phyloP scores from a whole-genome alignment of 2,888 invertebrate genomes.

The Digitonthophagus gazella region DNA sequence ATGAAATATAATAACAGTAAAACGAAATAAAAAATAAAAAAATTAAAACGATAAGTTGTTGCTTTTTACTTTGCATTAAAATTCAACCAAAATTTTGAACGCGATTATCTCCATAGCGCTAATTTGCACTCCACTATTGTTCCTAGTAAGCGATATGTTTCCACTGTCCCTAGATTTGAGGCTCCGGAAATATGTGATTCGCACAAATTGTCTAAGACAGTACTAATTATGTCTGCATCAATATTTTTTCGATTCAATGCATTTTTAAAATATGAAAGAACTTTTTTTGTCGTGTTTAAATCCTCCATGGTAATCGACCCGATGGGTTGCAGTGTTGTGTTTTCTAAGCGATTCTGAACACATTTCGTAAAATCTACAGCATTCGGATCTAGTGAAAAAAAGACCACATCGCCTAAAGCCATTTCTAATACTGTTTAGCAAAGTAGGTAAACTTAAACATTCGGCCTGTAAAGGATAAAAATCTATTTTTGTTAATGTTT shows the following conservation, averaged over 20 bases:
- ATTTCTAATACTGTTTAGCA: neutral
- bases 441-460: neutral
- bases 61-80: too few relatives aligned
- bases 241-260: neutral
- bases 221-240: neutral
- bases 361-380: constrained; percentile 26
- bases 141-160: too few relatives aligned
- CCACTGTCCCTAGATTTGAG: too few relatives aligned
- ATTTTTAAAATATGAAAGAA: neutral
- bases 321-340: neutral
- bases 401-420: constrained; percentile 2
- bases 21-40: too few relatives aligned
- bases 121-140: too few relatives aligned
- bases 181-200: too few relatives aligned
- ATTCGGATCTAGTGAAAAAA: constrained; percentile 19
- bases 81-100: too few relatives aligned
- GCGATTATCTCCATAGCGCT: too few relatives aligned
- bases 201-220: neutral
- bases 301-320: neutral
- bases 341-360: constrained; percentile 24
- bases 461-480: too few relatives aligned
- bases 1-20: too few relatives aligned
- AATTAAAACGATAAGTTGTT: too few relatives aligned
- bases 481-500: neutral
- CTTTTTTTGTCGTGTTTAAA: neutral